Base-by-base conservation (phyloP, 2,888 invertebrate species). In the Rhogogaster chlorosoma region DNA sequence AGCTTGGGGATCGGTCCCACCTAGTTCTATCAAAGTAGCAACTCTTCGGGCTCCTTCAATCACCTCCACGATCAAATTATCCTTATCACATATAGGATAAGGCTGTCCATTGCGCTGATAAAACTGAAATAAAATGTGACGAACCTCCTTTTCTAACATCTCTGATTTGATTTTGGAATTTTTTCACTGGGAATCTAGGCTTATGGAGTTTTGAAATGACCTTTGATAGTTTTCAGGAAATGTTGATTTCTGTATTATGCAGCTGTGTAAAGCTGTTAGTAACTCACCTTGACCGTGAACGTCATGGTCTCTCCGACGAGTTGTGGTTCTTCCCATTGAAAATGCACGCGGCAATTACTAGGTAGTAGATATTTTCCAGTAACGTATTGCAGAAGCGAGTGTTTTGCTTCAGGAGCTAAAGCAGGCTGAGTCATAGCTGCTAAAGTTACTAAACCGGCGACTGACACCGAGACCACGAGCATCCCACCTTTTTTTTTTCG, bases 1-100 rank as follows among this genome's bases (percentile, higher is more conserved):
- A 91, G 96, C 96, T 90, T 97, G 96, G 29, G 98, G 97, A 93
- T 98, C 97, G 49, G 96, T 96, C 10, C 97, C 97, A 71, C 98
- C 98, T 91, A 98, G 94, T 94, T 98, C 98, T 90, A 97, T 96
- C 86, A 98, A 96, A 73, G 97, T 97, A 15, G 98, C 96, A 88
- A 97, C 96, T 94, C 97, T 97, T 90, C 97, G 95, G 71, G 97
- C 96, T 87, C 97, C 98, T 91, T 98, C 97, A 84, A 97, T 96
- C 90, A 99, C 98, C 94, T 97, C 97, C 88, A 98, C 97, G 90
- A 96, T 95, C 88, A 99, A 96, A 93, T 97, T 97, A 94, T 99
- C 99, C 87, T 97, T 97, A 95, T 98, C 98, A 94, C 98, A 98
- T 93, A 99, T 97, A 88, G 98, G 98, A 95, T 98, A 99, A 88